phyloP scores from a whole-genome alignment of 2,113 vertebrate species.

The Leptosomus discolor region DNA sequence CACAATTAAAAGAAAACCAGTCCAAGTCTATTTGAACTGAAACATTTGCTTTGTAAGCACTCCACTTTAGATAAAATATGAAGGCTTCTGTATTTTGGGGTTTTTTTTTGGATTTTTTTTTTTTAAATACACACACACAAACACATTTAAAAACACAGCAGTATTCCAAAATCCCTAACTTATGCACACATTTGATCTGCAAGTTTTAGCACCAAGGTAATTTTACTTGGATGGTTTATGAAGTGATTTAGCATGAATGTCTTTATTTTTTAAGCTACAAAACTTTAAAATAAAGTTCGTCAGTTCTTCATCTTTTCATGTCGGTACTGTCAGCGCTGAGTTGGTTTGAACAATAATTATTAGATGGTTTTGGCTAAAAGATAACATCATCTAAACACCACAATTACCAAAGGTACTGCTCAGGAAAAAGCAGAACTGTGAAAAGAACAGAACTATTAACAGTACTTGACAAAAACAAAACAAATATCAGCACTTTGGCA shows the following conservation, averaged over 20 bases:
- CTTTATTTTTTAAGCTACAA: conserved; percentile 13
- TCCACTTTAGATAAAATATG: background rate
- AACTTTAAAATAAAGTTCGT: conserved; percentile 5
- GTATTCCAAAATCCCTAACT: background rate
- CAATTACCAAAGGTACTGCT: conserved; percentile 5
- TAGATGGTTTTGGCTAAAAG: conserved; percentile 27
- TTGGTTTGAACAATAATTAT: conserved; percentile 19
- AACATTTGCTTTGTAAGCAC: background rate
- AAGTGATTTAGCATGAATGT: background rate
- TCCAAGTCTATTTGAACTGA: background rate
- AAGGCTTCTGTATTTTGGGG: background rate
- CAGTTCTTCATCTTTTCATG: conserved; percentile 11
- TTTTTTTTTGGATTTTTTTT: background rate
- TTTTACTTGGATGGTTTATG: background rate
- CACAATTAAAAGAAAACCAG: conserved; percentile 20
- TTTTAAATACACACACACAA: background rate
- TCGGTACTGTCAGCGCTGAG: background rate
- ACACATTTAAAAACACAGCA: background rate
- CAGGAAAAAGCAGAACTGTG: background rate
- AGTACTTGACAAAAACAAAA: background rate
- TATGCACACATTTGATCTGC: background rate
- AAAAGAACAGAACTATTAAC: background rate
- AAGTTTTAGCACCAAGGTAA: conserved; percentile 7
- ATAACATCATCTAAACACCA: conserved; percentile 1
- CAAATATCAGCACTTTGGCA: background rate